A percentile compares a stretch with the other conserved stretches of the same genome.
Conservation (phyloP, 53 echinoderm and acorn worm species). For the Luidia sarsii region DNA sequence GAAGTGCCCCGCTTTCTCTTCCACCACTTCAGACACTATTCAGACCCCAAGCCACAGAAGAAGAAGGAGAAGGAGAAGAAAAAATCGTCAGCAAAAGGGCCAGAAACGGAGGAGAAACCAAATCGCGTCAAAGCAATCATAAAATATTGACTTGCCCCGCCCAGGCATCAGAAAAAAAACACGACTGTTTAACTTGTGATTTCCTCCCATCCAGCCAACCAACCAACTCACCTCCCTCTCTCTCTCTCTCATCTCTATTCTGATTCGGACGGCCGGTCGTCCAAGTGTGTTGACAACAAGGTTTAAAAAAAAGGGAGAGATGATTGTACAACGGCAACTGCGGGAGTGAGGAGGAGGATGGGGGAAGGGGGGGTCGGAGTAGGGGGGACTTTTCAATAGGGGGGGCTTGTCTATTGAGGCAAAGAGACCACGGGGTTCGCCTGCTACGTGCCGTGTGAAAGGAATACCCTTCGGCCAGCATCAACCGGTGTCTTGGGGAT, state of each 20-base stretch:
- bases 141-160: conserved; percentile 56
- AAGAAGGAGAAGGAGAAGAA: too few species aligned
- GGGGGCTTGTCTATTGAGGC: too few species aligned
- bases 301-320: too few species aligned
- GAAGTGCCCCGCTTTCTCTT: too few species aligned
- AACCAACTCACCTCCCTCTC: too few species aligned
- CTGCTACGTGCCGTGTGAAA: conserved; percentile 31
- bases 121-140: conserved; percentile 41
- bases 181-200: conserved; percentile 47
- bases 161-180: conserved; percentile 40
- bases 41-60: too few species aligned
- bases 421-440: background rate
- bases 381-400: too few species aligned
- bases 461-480: background rate
- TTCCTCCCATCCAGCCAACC: too few species aligned
- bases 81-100: background rate
- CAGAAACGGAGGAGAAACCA: conserved; percentile 19
- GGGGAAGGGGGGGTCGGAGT: too few species aligned
- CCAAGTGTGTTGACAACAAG: background rate
- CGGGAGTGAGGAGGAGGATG: too few species aligned
- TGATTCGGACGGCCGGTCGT: conserved; percentile 9
- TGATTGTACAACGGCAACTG: too few species aligned
- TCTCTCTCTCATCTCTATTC: background rate
- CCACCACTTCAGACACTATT: too few species aligned
- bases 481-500: conserved; percentile 31